Evolutionary conservation across 2,888 invertebrate species (phyloP).

Genomic region (Yponomeuta plumbellus): DNA sequence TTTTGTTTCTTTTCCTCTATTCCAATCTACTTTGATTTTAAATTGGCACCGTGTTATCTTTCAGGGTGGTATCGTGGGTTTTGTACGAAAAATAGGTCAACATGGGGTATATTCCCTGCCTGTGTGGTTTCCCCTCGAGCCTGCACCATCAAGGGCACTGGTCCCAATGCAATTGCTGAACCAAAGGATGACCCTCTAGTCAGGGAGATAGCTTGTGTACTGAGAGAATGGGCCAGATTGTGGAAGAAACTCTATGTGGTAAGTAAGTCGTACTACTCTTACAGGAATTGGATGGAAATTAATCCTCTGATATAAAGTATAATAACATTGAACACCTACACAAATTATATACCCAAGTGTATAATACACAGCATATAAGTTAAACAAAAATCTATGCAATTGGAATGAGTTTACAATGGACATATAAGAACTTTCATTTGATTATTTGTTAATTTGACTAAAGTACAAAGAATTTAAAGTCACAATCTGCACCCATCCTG

Average conservation of each 20-base stretch:
- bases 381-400: too few species aligned
- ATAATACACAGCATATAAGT: too few species aligned
- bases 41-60: conserved; percentile 28
- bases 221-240: conserved; percentile 94
- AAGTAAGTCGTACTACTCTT: conserved; percentile 42
- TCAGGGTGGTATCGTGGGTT: conserved; percentile 92
- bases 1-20: background rate
- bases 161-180: conserved; percentile 89
- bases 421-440: too few species aligned
- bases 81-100: conserved; percentile 79
- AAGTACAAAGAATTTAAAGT: too few species aligned
- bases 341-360: too few species aligned
- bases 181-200: conserved; percentile 93
- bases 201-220: conserved; percentile 91
- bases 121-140: conserved; percentile 86
- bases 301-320: too few species aligned
- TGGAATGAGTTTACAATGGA: too few species aligned
- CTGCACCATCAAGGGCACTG: conserved; percentile 86
- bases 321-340: too few species aligned
- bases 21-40: background rate
- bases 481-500: too few species aligned
- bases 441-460: too few species aligned
- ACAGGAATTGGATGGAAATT: background rate
- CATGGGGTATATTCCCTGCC: conserved; percentile 76
- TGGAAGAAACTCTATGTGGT: conserved; percentile 96